Evolutionary conservation across 1,140 invertebrate species (phyloP), one percentile per base, ranked within the genome.

Genomic region (Sycophila sp.): DNA sequence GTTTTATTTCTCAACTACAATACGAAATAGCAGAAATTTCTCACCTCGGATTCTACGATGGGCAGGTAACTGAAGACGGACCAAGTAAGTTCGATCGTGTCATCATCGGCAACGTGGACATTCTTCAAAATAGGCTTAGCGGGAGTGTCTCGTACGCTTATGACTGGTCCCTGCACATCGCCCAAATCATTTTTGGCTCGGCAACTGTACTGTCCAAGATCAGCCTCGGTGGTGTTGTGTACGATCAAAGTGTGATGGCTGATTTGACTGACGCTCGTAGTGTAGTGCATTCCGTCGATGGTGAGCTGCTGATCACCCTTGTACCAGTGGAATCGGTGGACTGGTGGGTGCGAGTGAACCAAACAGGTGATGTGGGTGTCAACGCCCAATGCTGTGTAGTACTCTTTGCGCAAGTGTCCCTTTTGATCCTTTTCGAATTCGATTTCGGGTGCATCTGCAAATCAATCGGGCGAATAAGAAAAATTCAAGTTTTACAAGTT

Each of bases 321-420:
- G 17, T 68, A 13, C 73, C 71, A 76, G 49, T 51, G 74, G 77
- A 85, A 0, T 26, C 36, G 78, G 11, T 69, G 71, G 13, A 80
- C 73, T 11, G 69, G 69, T 11, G 83, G 83, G 62, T 83, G 77
- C 0, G 83, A 77, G 66, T 85, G 83, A 6, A 86, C 83, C 26
- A 81, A 73, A 73, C 85, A 86, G 13, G 80, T 82, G 24, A 86
- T 49, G 63, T 63, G 82, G 17, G n/a, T 62, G 4, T 38, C 34
- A 19, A 58, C 7, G 15, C 58, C 64, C 6, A 58, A 0, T 5
- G 15, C 28, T 22, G 71, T 62, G 55, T 58, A 60, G 56, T 55
- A 66, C n/a, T n/a, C n/a, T n/a, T n/a, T n/a, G n/a, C n/a, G n/a
- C n/a, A n/a, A n/a, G 34, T 42, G 22, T 3, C 2, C 4, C 13